phyloP scores from a whole-genome alignment of 2,113 vertebrate genomes.

The Aphyosemion australe region DNA sequence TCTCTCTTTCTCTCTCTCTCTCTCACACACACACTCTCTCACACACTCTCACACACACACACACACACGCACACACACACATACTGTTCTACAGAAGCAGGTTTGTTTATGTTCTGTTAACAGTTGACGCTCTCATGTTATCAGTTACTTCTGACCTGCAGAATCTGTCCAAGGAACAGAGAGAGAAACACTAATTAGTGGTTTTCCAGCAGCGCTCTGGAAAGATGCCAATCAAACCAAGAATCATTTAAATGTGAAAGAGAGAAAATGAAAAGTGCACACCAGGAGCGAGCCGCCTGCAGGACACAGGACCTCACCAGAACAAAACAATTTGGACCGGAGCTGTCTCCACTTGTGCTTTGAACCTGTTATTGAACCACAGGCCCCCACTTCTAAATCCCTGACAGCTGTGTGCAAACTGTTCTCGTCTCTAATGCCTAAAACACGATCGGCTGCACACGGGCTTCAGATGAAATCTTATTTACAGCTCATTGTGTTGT shows the following conservation, averaged over 20 bases:
- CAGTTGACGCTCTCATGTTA: neutral
- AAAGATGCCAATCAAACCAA: constrained; percentile 44
- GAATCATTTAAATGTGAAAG: constrained; percentile 40
- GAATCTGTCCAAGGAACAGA: constrained; percentile 12
- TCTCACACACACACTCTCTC: too few species aligned
- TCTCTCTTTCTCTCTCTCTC: too few species aligned
- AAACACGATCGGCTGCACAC: constrained; percentile 47
- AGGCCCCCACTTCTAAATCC: constrained; percentile 2
- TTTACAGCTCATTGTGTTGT: constrained; percentile 48
- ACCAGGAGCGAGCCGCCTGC: constrained; percentile 28
- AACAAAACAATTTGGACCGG: constrained; percentile 46
- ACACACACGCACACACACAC: neutral
- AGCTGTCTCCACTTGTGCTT: constrained; percentile 43
- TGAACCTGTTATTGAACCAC: constrained; percentile 50
- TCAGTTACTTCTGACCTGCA: constrained; percentile 19
- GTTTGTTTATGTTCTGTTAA: constrained; percentile 4
- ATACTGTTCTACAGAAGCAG: neutral
- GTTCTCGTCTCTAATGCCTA: constrained; percentile 36
- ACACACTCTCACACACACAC: too few species aligned
- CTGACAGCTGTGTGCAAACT: constrained; percentile 48
- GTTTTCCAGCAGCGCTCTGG: constrained; percentile 41
- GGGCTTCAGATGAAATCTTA: constrained; percentile 58
- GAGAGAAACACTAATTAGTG: constrained; percentile 52
- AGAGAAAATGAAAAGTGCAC: constrained; percentile 29
- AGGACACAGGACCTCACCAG: constrained; percentile 24